Evolutionary conservation across 2,797 vertebrate species (phyloP).

Genomic region (Molossus molossus): DNA sequence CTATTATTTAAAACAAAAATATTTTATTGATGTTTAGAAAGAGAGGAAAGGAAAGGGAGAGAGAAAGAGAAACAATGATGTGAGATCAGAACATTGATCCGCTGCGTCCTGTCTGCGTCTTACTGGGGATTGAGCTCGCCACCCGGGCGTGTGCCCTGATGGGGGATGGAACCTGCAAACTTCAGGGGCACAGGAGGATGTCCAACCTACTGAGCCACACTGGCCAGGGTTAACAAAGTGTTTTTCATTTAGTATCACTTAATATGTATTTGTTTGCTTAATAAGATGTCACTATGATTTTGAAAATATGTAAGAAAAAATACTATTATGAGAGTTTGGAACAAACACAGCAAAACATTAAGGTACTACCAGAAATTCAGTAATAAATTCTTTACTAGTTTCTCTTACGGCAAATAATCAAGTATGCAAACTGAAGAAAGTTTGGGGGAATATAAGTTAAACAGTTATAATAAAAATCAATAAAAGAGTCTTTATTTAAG

Average conservation of each 20-base stretch:
- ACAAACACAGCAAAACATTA: not conserved
- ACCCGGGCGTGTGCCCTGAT: too few species aligned
- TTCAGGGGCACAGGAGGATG: too few species aligned
- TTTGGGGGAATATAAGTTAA: not conserved
- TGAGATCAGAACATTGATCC: too few species aligned
- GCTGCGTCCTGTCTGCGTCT: too few species aligned
- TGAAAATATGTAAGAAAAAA: not conserved
- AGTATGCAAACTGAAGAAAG: not conserved
- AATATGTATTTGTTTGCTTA: slow-evolving; percentile 33
- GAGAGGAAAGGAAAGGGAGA: too few species aligned
- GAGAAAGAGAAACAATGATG: too few species aligned
- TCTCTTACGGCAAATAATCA: not conserved
- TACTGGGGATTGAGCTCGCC: too few species aligned
- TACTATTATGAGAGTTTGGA: not conserved
- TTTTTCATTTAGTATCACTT: not conserved
- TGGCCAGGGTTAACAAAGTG: not conserved
- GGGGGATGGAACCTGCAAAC: too few species aligned
- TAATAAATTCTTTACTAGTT: not conserved
- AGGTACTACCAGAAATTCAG: not conserved
- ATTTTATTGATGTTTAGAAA: too few species aligned
- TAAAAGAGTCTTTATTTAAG: not conserved
- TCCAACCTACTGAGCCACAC: too few species aligned
- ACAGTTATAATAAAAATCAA: slow-evolving; percentile 17
- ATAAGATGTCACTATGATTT: not conserved
- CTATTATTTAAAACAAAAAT: too few species aligned